Base-by-base conservation (phyloP, 2,888 invertebrate species). In the Leptura quadrifasciata region DNA sequence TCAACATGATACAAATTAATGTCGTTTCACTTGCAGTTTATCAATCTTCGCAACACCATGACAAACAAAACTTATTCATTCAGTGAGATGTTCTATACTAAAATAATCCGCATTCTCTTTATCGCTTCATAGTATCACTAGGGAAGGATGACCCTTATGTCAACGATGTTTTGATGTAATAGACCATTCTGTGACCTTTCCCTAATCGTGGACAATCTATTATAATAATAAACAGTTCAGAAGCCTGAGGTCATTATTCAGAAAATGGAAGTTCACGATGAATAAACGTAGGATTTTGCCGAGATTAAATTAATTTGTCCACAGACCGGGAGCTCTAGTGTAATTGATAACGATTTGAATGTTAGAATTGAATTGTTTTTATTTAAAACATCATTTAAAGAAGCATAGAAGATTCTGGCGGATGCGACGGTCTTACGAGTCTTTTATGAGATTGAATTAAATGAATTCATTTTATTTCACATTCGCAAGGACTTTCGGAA, bases 1-100 rank as follows among this genome's bases (percentile, higher is more conserved):
- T 61, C 18, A 61, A 61, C 35, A 35, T 61, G 61, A 61, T 61
- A 35, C 61, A 18, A 31, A 61, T 61, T 35, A 61, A 61, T 61
- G 61, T 31, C 61, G 18, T 61, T 61, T 31, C 31, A 61, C 35
- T 61, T 61, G 61, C 61, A 61, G 17, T 61, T 31, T 35, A 61
- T 61, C 61, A 61, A 35, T 61, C 61, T 61, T 4, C 5, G n/a
- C n/a, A 47, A 47, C 47, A 47, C 47, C 47, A 47, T 47, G 47
- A 47, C 47, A 47, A n/a, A 47, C 47, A 5, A n/a, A 47, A 47
- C 5, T 47, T 47, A n/a, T n/a, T 47, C n/a, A 47, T 47, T 47
- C 47, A n/a, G 17, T 47, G 47, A n/a, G 47, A 47, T n/a, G 47
- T 12, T 47, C 12, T 1, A n/a, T 47, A 2, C n/a, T 47, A 39